Evolutionary conservation across 2,113 vertebrate genomes (phyloP).

Genomic region (Oryzias woworae): DNA sequence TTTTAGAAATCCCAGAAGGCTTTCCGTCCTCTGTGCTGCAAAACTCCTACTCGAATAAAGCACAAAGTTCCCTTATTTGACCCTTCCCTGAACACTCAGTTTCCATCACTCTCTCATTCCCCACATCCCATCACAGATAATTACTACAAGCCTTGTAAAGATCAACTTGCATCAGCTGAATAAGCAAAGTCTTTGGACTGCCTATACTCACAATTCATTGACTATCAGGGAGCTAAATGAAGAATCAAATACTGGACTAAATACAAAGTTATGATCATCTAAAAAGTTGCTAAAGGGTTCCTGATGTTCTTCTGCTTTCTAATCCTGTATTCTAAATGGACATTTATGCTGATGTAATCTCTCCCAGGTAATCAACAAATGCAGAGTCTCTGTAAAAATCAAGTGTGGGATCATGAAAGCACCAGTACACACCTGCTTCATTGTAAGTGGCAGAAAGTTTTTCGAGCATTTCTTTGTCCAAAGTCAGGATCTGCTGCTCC

Average conservation of each 20-base stretch:
- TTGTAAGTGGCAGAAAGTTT: constrained; percentile 91
- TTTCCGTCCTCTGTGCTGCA: constrained; percentile 4
- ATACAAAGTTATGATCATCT: constrained; percentile 22
- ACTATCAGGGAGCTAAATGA: constrained; percentile 24
- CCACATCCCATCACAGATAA: constrained; percentile 56
- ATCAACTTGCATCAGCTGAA: constrained; percentile 76
- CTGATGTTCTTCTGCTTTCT: constrained; percentile 7
- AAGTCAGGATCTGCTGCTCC: constrained; percentile 90
- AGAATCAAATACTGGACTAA: constrained; percentile 42
- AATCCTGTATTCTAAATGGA: constrained; percentile 1
- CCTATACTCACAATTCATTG: constrained; percentile 60
- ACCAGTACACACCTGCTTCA: constrained; percentile 86
- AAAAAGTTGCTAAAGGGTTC: constrained; percentile 11
- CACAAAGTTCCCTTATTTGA: constrained; percentile 38
- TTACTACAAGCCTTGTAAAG: constrained; percentile 70
- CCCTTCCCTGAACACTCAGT: constrained; percentile 37
- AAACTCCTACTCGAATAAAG: not conserved
- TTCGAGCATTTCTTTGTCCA: constrained; percentile 92
- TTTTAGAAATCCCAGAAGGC: not conserved
- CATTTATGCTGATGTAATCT: not conserved
- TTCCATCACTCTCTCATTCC: constrained; percentile 36
- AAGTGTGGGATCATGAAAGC: not conserved
- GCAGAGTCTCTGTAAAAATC: not conserved
- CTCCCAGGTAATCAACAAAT: not conserved
- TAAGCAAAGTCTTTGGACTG: constrained; percentile 60